Conservation (phyloP, 2,113 vertebrate species). For the Apeltes quadracus region DNA sequence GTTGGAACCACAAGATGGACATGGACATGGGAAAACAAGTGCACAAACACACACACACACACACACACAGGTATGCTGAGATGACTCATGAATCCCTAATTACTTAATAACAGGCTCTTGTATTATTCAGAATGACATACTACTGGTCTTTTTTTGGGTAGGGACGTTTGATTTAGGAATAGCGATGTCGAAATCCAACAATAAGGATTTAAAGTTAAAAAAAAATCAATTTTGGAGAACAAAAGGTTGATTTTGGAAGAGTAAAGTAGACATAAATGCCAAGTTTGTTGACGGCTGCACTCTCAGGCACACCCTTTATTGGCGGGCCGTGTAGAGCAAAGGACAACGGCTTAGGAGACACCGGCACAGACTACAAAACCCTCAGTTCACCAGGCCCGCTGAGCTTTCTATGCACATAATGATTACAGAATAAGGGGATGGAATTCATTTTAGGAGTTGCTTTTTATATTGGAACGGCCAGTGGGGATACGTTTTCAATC, state of each 20-base stretch:
- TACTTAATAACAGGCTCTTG: background rate
- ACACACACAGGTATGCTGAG: background rate
- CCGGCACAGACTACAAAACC: conserved; percentile 45
- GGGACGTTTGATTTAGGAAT: background rate
- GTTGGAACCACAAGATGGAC: conserved; percentile 10
- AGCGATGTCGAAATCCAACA: background rate
- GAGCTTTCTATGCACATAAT: conserved; percentile 18
- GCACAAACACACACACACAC: background rate
- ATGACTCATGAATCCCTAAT: background rate
- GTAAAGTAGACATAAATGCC: background rate
- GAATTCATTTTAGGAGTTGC: conserved; percentile 14
- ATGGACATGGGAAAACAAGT: background rate
- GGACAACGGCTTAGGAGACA: conserved; percentile 33
- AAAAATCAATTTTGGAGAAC: background rate
- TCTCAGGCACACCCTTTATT: conserved; percentile 53
- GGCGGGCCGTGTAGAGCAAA: conserved; percentile 11
- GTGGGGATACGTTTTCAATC: background rate
- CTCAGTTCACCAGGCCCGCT: conserved; percentile 12
- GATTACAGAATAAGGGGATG: conserved; percentile 20
- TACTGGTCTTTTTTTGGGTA: background rate
- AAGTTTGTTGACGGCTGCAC: conserved; percentile 26
- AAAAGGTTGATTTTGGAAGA: background rate
- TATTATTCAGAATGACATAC: conserved; percentile 5
- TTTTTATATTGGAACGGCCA: background rate
- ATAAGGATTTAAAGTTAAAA: background rate